phyloP scores from a whole-genome alignment of 2,113 vertebrate genomes.

The Pollachius pollachius region DNA sequence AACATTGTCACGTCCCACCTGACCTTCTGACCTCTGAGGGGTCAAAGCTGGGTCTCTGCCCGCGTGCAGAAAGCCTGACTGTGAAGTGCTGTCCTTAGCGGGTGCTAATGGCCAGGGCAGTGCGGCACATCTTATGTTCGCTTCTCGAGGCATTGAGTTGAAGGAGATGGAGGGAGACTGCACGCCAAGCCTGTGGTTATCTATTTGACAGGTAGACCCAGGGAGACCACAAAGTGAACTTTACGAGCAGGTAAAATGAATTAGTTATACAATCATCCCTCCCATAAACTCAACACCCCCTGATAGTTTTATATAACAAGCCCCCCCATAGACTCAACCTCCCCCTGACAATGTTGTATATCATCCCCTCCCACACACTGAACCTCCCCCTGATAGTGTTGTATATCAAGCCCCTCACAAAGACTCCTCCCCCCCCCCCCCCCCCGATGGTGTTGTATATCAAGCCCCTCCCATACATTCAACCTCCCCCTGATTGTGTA shows the following conservation, averaged over 20 bases:
- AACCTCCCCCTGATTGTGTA: no score
- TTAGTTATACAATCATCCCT: not conserved
- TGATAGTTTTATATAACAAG: not conserved
- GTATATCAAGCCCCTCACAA: not conserved
- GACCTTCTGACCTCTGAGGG: no score
- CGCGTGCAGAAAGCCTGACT: no score
- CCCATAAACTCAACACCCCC: not conserved
- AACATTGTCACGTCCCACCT: no score
- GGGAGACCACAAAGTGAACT: constrained; percentile 18
- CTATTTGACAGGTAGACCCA: constrained; percentile 49
- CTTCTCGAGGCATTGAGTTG: no score
- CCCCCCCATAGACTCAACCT: not conserved
- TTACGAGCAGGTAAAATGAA: constrained; percentile 51
- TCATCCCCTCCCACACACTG: not conserved
- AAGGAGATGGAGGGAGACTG: not conserved
- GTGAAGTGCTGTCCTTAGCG: no score
- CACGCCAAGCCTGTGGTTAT: not conserved
- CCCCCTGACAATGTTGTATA: not conserved
- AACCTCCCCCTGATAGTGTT: not conserved
- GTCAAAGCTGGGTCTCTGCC: no score
- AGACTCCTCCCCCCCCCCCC: not conserved
- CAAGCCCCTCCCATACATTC: not conserved
- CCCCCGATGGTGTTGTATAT: not conserved
- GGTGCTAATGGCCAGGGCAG: no score
- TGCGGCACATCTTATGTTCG: no score